Base-by-base conservation (phyloP, 2,888 invertebrate species). In the Andrena bucephala region DNA sequence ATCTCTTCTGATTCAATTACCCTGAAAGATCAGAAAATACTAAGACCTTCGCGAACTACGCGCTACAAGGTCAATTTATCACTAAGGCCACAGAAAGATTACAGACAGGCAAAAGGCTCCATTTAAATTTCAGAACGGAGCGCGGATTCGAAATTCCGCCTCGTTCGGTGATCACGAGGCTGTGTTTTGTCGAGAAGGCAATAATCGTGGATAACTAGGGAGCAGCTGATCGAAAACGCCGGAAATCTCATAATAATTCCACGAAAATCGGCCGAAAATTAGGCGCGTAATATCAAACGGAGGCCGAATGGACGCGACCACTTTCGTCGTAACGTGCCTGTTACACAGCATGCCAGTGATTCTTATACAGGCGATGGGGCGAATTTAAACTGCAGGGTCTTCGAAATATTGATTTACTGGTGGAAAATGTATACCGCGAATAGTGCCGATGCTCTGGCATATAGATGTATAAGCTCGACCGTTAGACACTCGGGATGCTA, bases 351-450 rank as follows among this genome's bases (percentile, higher is more conserved):
- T 42, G n/a, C 6, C 6, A 36, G n/a, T 20, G 10, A 62, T 42
- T 8, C 36, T 71, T 48, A 36, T 0, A 48, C 42, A 13, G 24
- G 24, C 33, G 10, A 66, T 31, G 50, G 8, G 20, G 27, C 10
- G 13, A 73, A 74, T 74, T 81, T 72, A 50, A 77, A 67, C 50
- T 72, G 69, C 78, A 72, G 79, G 85, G 85, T 86, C 86, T 86
- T 76, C 71, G 52, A 67, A 86, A 86, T 90, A 90, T 90, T 88
- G 90, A 90, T 90, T 88, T 85, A 66, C 83, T 70, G 77, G 80
- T 76, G 79, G 63, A 85, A 88, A 90, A 87, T 36, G 36, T 77
- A 48, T 81, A 74, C 60, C 70, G 50, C 73, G 50, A 68, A 67
- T 71, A 33, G 62, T 27, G 31, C 42, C n/a, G 70, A 4, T 33